Evolutionary conservation across 2,797 vertebrate species (phyloP).

Genomic region (Denticeps clupeoides): DNA sequence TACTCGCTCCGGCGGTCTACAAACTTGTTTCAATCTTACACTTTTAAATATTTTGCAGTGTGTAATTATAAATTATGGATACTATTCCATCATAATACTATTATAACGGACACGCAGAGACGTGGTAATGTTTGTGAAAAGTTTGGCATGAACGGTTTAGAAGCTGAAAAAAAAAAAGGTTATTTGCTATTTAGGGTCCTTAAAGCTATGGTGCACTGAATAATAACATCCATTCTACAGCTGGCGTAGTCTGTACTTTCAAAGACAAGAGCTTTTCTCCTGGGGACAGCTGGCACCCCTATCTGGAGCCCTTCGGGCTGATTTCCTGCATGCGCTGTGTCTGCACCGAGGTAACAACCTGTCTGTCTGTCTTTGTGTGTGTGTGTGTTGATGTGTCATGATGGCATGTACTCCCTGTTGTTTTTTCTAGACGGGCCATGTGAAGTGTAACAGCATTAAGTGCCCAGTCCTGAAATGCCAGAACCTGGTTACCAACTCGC

Average conservation of each 20-base stretch:
- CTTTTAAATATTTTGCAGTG: no score
- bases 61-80: no score
- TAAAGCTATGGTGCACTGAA: no score
- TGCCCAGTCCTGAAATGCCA: conserved; percentile 74
- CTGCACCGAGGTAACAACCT: conserved; percentile 70
- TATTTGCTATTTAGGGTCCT: conserved; percentile 47
- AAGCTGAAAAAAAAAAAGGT: background rate
- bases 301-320: conserved; percentile 81
- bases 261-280: conserved; percentile 77
- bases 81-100: no score
- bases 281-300: conserved; percentile 91
- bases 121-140: no score
- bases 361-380: conserved; percentile 4
- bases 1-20: no score
- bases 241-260: conserved; percentile 72
- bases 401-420: conserved; percentile 21
- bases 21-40: no score
- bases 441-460: conserved; percentile 79
- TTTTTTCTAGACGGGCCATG: conserved; percentile 56
- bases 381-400: conserved; percentile 3
- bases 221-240: no score
- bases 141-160: background rate
- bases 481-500: conserved; percentile 68
- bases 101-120: no score
- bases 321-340: conserved; percentile 86